Base-by-base conservation (phyloP, 2,888 invertebrate species). In the Eupithecia pulchellata region DNA sequence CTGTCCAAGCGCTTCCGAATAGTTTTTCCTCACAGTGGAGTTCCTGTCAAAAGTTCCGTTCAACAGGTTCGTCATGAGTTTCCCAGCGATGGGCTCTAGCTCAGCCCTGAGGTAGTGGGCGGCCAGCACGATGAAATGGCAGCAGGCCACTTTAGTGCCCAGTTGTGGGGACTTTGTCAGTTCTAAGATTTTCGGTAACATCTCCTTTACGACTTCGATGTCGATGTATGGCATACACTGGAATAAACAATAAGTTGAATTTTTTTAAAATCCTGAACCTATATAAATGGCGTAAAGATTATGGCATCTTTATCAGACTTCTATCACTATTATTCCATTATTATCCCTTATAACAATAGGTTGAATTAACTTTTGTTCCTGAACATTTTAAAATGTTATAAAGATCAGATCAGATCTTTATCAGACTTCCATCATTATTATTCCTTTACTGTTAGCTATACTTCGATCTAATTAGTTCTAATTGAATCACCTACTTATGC, bases 11-110 rank as follows among this genome's bases (percentile, higher is more conserved):
- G 98, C 97, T 68, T 96, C 95, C 0, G 98, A 97, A 86, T 97
- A 98, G 76, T 97, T 97, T 90, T 97, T 98, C 80, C 98, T 95
- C 0, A 98, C 96, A 0, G 97, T 97, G 0, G 96, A 93, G 85
- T 98, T 98, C 72, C 98, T 95, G 89, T 99, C 98, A 62, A 96
- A 96, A 25, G 98, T 93, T 0, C 98, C 98, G 78, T 96, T 96
- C 52, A 98, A 94, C 67, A 98, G 89, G 13, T 79, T 89, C 0
- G 90, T 86, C 87, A 96, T 91, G 60, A 96, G 94, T 84, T 95
- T 96, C 8, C 95, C 94, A 0, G 95, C 95, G 0, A 96, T 81
- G 0, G 95, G 95, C 34, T 95, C 95, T 78, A 96, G 83, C 32
- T 95, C 95, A 0, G 85, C 84, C 17, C 95, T 88, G 65, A 96